A percentile compares a stretch with the other conserved stretches of the same genome.
phyloP scores from a whole-genome alignment of 1,140 invertebrate genomes.

The Sogatella furcifera region DNA sequence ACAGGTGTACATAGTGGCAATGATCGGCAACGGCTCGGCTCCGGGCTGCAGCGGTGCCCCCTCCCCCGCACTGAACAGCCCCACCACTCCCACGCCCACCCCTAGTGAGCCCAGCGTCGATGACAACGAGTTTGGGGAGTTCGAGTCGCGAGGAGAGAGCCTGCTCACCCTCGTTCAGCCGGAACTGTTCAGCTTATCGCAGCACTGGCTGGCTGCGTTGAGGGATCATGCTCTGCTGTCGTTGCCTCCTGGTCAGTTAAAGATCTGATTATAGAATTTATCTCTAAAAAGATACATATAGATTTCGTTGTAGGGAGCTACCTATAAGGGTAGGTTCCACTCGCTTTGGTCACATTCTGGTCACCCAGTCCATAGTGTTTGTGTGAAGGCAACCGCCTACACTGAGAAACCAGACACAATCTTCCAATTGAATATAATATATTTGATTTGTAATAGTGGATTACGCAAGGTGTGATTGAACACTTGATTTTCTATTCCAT shows the following conservation, averaged over 20 bases:
- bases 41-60: conserved; percentile 40
- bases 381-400: too few relatives aligned
- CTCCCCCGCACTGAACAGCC: conserved; percentile 15
- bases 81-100: conserved; percentile 12
- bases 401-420: too few relatives aligned
- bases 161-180: conserved; percentile 87
- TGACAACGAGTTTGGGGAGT: conserved; percentile 55
- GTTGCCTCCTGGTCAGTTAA: conserved; percentile 78
- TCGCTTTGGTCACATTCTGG: too few relatives aligned
- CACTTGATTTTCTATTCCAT: too few relatives aligned
- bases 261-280: too few relatives aligned
- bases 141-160: conserved; percentile 64
- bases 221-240: conserved; percentile 91
- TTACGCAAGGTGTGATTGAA: too few relatives aligned
- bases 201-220: conserved; percentile 89
- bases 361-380: too few relatives aligned
- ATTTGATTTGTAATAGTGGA: too few relatives aligned
- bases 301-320: too few relatives aligned
- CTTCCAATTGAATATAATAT: too few relatives aligned
- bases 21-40: conserved; percentile 64
- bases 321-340: too few relatives aligned
- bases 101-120: conserved; percentile 18
- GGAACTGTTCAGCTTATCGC: conserved; percentile 78
- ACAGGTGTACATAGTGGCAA: conserved; percentile 87
- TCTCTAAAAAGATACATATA: too few relatives aligned